Evolutionary conservation across 2,797 vertebrate species (phyloP).

Genomic region (Falco biarmicus): DNA sequence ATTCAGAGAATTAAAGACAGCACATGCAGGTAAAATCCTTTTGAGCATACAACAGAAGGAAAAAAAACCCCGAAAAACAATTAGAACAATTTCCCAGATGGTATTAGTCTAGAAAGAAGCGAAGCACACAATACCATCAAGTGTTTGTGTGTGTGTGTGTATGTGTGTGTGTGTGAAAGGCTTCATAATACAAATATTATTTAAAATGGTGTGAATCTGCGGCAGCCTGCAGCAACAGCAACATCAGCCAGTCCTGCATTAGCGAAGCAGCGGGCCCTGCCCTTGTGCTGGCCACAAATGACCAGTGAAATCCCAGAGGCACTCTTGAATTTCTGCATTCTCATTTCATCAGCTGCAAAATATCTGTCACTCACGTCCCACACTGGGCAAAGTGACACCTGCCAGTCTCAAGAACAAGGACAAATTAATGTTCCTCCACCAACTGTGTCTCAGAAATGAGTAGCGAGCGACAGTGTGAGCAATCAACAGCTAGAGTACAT

Average conservation of each 20-base stretch:
- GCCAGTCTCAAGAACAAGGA: conserved; percentile 96
- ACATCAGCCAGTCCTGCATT: conserved; percentile 79
- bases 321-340: conserved; percentile 93
- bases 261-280: conserved; percentile 85
- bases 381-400: conserved; percentile 93
- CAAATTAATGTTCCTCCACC: conserved; percentile 81
- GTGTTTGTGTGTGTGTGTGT: background rate
- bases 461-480: conserved; percentile 42
- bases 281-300: conserved; percentile 93
- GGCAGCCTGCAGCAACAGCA: conserved; percentile 80
- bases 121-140: conserved; percentile 56
- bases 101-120: conserved; percentile 12
- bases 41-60: background rate
- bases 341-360: conserved; percentile 91
- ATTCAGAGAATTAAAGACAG: conserved; percentile 28
- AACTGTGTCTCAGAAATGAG: conserved; percentile 71
- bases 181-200: conserved; percentile 72
- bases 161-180: background rate
- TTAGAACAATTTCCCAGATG: conserved; percentile 67
- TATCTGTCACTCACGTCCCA: conserved; percentile 87
- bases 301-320: conserved; percentile 95
- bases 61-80: background rate
- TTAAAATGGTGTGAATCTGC: conserved; percentile 73
- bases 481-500: conserved; percentile 61
- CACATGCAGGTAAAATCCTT: conserved; percentile 63